Percentiles rank a stretch among this genome's conserved stretches.
These are phyloP conservation scores for Trichogramma evanescens DNA, from an alignment of 2,888 invertebrate genomes.

Conservation along the genomic window DNA sequence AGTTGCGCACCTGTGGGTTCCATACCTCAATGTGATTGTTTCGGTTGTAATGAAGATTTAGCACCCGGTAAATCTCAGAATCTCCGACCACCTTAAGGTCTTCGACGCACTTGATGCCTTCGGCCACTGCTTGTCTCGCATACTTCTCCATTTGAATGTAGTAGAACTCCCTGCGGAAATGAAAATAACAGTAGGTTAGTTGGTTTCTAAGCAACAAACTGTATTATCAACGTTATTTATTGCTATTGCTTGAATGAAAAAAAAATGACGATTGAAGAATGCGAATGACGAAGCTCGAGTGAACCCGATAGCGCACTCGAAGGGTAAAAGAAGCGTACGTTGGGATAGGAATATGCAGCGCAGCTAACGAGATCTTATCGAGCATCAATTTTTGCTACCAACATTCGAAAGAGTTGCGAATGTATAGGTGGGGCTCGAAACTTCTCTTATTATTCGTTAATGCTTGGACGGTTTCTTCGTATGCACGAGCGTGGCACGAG, in stretches of 20 bases:
- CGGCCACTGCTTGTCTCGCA: conserved; percentile 94
- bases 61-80: conserved; percentile 93
- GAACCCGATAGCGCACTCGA: too few species aligned
- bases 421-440: not conserved
- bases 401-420: conserved; percentile 8
- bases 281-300: not conserved
- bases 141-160: conserved; percentile 99
- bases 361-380: conserved; percentile 22
- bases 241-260: not conserved
- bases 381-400: conserved; percentile 35
- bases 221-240: not conserved
- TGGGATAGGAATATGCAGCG: conserved; percentile 28
- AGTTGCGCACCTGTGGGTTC: conserved; percentile 60
- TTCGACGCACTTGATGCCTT: conserved; percentile 87
- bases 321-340: too few species aligned
- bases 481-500: conserved; percentile 1
- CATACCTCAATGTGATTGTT: conserved; percentile 93
- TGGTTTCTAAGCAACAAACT: not conserved
- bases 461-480: conserved; percentile 11
- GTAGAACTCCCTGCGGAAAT: conserved; percentile 89
- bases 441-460: not conserved
- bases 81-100: conserved; percentile 91
- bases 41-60: conserved; percentile 98
- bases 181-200: not conserved
- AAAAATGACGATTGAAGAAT: not conserved